Evolutionary conservation across 2,797 vertebrate genomes (phyloP), one percentile per base, ranked within the genome.

Genomic region (Varecia variegata): DNA sequence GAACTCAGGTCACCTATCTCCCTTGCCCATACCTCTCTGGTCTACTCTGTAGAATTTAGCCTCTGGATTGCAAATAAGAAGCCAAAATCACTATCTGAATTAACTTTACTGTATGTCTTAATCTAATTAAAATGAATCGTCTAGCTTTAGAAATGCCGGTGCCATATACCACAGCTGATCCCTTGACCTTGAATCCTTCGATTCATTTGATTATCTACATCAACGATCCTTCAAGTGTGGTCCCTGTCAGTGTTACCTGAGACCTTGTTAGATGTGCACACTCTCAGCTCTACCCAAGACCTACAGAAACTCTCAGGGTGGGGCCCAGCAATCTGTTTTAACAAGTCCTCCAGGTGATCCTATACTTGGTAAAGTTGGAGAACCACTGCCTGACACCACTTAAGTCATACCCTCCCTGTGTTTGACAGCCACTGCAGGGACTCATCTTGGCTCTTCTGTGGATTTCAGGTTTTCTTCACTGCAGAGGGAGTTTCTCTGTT

Each of bases 1-100:
- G 65, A 90, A 50, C 7, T 21, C 40, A 94, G 20, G 25, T 40
- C 32, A 81, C 27, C 43, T 58, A 17, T 45, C 30, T 73, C 9
- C n/a, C 14, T 85, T 40, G 45, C 82, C 60, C 3, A 1, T n/a
- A 67, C 54, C 18, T 80, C 14, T 54, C 18, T 67, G 45, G 76
- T 81, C n/a, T 35, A n/a, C 10, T 76, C 35, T 74, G 20, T 90
- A 71, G 45, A 88, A 68, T 73, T 76, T 43, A 85, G n/a, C 40
- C 12, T 90, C 60, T 88, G 87, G 62, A 73, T 70, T 95, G 87
- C 60, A 91, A 38, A 21, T 74, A 30, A 95, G 10, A 74, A 84
- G 56, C 70, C 27, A 58, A 80, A 18, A 20, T 20, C 74, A 62
- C 20, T 47, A 4, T 47, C 52, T 62, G 14, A 23, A n/a, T 58